Evolutionary conservation across 2,113 vertebrate genomes (phyloP).

Genomic region (Ailuropoda melanoleuca): DNA sequence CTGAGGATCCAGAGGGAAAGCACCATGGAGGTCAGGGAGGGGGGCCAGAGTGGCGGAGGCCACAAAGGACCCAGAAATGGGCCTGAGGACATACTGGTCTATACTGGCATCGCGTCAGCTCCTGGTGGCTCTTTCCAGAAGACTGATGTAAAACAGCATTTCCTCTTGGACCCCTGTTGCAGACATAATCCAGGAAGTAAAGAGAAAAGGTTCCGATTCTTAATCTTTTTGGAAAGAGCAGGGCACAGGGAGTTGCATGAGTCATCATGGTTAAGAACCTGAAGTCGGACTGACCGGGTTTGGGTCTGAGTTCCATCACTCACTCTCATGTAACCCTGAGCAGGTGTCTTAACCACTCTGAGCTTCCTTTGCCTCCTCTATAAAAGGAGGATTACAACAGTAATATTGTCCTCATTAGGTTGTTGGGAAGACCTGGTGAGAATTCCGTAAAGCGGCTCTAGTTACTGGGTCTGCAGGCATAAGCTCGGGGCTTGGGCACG

Average conservation of each 20-base stretch:
- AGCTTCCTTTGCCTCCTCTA: not conserved
- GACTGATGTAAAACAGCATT: not conserved
- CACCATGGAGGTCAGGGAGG: not conserved
- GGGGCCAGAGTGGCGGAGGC: not conserved
- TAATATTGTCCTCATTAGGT: not conserved
- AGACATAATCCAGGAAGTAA: not conserved
- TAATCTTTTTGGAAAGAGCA: not conserved
- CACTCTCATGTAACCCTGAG: not conserved
- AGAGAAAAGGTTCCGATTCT: not conserved
- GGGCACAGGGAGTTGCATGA: not conserved
- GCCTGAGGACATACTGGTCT: not conserved
- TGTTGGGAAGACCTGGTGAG: not conserved
- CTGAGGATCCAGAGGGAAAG: not conserved
- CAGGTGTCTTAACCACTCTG: constrained; percentile 1
- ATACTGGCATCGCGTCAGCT: not conserved
- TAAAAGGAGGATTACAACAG: not conserved
- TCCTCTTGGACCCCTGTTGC: not conserved
- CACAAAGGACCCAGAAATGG: not conserved
- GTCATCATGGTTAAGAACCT: not conserved
- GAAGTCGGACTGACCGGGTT: not conserved
- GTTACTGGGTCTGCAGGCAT: not conserved
- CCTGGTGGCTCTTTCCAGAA: not conserved
- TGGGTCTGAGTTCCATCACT: not conserved
- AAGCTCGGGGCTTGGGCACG: not conserved
- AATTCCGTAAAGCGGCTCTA: not conserved